Base-by-base conservation (phyloP, 2,113 vertebrate species). In the Phoenicopterus ruber region DNA sequence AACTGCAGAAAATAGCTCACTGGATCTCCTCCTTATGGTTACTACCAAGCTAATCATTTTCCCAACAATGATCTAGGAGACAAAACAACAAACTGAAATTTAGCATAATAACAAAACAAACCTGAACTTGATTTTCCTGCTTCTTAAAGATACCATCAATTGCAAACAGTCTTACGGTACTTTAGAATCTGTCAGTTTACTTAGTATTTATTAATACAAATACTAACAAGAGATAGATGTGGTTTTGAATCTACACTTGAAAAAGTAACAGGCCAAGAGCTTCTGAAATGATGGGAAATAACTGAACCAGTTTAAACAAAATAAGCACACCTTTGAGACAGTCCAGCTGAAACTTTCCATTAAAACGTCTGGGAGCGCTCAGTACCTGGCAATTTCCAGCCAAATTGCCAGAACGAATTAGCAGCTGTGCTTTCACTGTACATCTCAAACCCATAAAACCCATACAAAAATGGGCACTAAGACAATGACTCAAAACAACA, bases 391-490 rank as follows among this genome's bases (percentile, higher is more conserved):
- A 81, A 78, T 92, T 94, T 85, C 62, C 65, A 86, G 74, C 47
- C 76, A 88, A 88, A 93, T 82, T 94, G 77, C 67, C 79, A 93
- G 83, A 87, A 95, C 21, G 0, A 95, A 90, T 89, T 87, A 96
- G 70, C 86, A 97, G 81, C 66, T 97, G 46, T 80, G 62, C 73
- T 95, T 91, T 73, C 66, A 65, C 46, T 77, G 49, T 77, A 54
- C 49, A 61, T 73, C 62, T 94, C 70, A 84, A 93, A 79, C 21
- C 31, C 57, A 61, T 62, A 93, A 96, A 94, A 78, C 34, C 52
- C 42, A 91, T 67, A 78, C 38, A 66, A 70, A 88, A 92, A 62
- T 2, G 13, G 38, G 50, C 47, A 91, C 49, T 89, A 76, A 63
- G 59, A 72, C 34, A 54, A 65, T 3, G 9, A 74, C 52, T 67